A percentile compares a stretch with the other conserved stretches of the same genome.
phyloP scores from a whole-genome alignment of 2,888 invertebrate species.

The Idaea straminata region DNA sequence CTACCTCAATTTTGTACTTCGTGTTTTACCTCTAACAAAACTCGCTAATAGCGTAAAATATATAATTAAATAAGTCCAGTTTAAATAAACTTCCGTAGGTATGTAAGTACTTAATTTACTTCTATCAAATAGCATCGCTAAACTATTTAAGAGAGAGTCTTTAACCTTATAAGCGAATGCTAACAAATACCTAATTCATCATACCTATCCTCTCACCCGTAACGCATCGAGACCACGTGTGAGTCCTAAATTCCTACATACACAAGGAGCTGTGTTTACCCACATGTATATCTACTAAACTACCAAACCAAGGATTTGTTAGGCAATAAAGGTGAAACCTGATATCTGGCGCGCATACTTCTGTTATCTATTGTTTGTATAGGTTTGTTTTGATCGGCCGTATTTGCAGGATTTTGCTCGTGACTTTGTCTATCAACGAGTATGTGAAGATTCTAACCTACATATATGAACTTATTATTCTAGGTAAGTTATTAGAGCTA shows the following conservation, averaged over 20 bases:
- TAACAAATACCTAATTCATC: background rate
- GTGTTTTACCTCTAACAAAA: too few species aligned
- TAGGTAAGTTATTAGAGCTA: too few species aligned
- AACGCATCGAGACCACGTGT: background rate
- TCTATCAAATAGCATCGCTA: too few species aligned
- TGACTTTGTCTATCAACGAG: background rate
- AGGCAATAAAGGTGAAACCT: slow-evolving; percentile 16
- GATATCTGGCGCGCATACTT: slow-evolving; percentile 12
- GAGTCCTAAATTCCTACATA: slow-evolving; percentile 2
- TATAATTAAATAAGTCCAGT: too few species aligned
- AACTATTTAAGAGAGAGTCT: background rate
- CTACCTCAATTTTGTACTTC: too few species aligned
- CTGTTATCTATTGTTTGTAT: slow-evolving; percentile 13
- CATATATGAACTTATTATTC: background rate
- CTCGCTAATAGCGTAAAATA: too few species aligned
- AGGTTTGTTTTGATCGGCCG: background rate
- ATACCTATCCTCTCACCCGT: background rate
- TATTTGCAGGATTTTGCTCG: background rate
- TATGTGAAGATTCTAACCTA: background rate
- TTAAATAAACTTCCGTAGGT: too few species aligned
- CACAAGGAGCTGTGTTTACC: slow-evolving; percentile 4
- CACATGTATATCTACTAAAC: background rate
- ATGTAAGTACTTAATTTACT: too few species aligned
- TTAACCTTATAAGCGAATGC: background rate
- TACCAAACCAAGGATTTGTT: slow-evolving; percentile 15